These are phyloP conservation scores for Cheumatopsyche charites DNA, from an alignment of 1,140 invertebrate species.

Conservation along the genomic window DNA sequence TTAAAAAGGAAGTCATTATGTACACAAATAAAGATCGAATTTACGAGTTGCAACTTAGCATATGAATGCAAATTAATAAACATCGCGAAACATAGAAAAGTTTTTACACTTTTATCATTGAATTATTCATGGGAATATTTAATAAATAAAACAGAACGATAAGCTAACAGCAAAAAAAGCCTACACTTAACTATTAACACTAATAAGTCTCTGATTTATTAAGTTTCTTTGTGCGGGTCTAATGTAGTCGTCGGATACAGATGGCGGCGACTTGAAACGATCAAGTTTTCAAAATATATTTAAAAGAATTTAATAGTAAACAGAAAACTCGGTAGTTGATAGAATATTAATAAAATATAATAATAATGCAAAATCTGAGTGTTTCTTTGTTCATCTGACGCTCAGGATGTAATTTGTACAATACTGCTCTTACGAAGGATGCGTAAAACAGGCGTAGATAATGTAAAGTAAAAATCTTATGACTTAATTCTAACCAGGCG, in stretches of 20 bases:
- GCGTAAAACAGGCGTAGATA: too few relatives aligned
- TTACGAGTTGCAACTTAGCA: conserved; percentile 1
- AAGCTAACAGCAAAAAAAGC: not conserved
- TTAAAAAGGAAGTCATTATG: too few relatives aligned
- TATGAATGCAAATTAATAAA: conserved; percentile 2
- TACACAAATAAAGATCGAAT: not conserved
- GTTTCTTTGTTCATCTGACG: too few relatives aligned
- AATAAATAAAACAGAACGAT: conserved; percentile 3
- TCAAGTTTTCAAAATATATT: too few relatives aligned
- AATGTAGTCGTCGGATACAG: conserved; percentile 5
- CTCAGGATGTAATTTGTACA: too few relatives aligned
- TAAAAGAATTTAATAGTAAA: too few relatives aligned
- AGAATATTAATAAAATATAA: too few relatives aligned
- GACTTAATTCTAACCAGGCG: too few relatives aligned
- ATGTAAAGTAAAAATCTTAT: too few relatives aligned
- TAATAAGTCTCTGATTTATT: conserved; percentile 4
- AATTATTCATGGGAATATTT: not conserved
- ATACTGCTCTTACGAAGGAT: too few relatives aligned
- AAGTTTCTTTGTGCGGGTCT: not conserved
- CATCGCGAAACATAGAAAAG: not conserved
- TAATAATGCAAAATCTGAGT: too few relatives aligned
- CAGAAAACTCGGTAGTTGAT: too few relatives aligned
- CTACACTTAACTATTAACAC: conserved; percentile 3
- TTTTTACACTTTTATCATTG: not conserved
- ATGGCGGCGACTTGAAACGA: conserved; percentile 15